A percentile compares a stretch with the other conserved stretches of the same genome.
Conservation (phyloP, 2,113 vertebrate species). For the Chloebia gouldiae region DNA sequence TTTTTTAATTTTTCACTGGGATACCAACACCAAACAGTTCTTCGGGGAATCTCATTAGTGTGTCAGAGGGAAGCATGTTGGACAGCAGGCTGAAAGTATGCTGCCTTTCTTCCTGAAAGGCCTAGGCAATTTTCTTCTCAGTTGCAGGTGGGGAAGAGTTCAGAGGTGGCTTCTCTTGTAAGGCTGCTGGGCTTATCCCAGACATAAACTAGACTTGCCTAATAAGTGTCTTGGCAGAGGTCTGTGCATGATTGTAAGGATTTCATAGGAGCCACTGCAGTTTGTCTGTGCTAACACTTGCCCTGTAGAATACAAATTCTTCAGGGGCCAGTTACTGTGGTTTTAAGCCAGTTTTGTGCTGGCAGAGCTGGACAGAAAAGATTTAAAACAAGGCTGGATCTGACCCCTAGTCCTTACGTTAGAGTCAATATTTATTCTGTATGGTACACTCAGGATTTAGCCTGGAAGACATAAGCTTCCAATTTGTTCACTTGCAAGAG, state of each 20-base stretch:
- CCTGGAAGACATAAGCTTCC: slow-evolving; percentile 56
- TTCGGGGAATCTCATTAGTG: not conserved
- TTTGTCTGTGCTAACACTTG: not conserved
- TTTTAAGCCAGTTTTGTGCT: slow-evolving; percentile 15
- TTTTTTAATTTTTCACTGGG: not conserved
- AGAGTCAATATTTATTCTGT: slow-evolving; percentile 62
- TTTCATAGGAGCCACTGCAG: not conserved
- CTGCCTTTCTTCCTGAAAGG: not conserved
- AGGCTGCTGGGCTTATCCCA: slow-evolving; percentile 16
- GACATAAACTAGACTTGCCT: slow-evolving; percentile 21
- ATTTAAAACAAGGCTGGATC: slow-evolving; percentile 33
- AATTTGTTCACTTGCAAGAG: slow-evolving; percentile 37
- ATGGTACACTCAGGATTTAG: slow-evolving; percentile 39
- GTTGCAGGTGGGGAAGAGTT: slow-evolving; percentile 9
- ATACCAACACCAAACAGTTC: not conserved
- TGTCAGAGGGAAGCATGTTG: not conserved
- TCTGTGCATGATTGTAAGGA: not conserved
- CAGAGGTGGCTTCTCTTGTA: slow-evolving; percentile 23
- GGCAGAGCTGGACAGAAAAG: slow-evolving; percentile 22
- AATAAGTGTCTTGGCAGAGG: slow-evolving; percentile 14
- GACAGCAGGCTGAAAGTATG: not conserved
- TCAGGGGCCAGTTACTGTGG: slow-evolving; percentile 19
- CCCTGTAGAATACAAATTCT: slow-evolving; percentile 17
- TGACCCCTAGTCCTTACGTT: slow-evolving; percentile 36
- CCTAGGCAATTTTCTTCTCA: slow-evolving; percentile 5